Base-by-base conservation (phyloP, 64 coral and sea anemone species). In the Stylophora pistillata region DNA sequence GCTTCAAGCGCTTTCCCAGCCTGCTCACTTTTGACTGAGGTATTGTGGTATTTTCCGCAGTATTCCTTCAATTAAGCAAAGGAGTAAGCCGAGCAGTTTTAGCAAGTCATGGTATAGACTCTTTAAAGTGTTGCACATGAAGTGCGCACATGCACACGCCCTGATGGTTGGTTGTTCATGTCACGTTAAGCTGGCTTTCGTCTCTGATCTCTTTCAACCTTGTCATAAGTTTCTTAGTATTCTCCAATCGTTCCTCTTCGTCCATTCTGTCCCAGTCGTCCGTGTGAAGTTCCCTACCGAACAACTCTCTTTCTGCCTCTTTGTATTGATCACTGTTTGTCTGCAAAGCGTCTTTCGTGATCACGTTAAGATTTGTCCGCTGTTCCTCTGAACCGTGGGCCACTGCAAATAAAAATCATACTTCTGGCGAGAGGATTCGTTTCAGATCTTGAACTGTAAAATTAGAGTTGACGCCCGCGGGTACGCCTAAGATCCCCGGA, bases 201-300 rank as follows among this genome's bases (percentile, higher is more conserved):
- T 84, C 53, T 54, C 80, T 65, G 33, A 69, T 84, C 15, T 90
- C 90, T 86, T 86, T 86, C 73, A 92, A 30, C 58, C 20, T 78
- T 25, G 73, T 79, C 53, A 96, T 57, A 17, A 96, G 86, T 52
- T 56, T 69, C 33, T 75, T 73, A 15, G 69, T 89, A 0, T 90
- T 96, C 10, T 78, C 73, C 0, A 37, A 18, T 58, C 87, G 81
- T 28, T 93, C 86, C 23, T 90, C 88, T 17, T 87, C 75, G 5
- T 25, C 41, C 91, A 96, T 96, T 28, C 33, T 14, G 32, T 93
- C 81, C 95, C 95, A 96, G 34, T 93, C 95, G 47, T 90, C 75
- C 9, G 47, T 69, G 32, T 71, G 62, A 64, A 96, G 71, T 84
- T 96, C 82, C 4, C 74, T 64, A 4, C 87, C 91, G 87, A 96